Percentiles rank a stretch among this genome's conserved stretches.
Conservation (phyloP, 2,113 vertebrate genomes). For the Myotis davidii region DNA sequence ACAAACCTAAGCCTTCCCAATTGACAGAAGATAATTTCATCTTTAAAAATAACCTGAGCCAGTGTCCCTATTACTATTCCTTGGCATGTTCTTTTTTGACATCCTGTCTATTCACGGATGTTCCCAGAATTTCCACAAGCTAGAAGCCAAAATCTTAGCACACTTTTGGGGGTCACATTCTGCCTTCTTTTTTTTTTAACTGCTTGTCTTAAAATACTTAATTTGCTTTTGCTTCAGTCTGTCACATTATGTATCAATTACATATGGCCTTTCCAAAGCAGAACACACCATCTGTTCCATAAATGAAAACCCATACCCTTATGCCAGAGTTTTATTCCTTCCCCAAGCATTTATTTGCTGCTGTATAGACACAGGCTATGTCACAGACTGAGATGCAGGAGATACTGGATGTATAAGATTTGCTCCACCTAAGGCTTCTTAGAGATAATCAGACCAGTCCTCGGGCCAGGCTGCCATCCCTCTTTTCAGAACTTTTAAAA, state of each 20-base stretch:
- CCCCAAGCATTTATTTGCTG: conserved; percentile 76
- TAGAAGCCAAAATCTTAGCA: conserved; percentile 52
- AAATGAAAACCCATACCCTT: conserved; percentile 75
- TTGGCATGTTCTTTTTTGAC: conserved; percentile 18
- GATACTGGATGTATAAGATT: background rate
- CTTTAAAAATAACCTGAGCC: conserved; percentile 42
- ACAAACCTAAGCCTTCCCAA: background rate
- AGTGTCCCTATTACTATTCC: conserved; percentile 1
- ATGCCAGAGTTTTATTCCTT: conserved; percentile 71
- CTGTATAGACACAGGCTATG: conserved; percentile 57
- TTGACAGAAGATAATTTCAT: conserved; percentile 12
- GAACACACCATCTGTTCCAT: conserved; percentile 77
- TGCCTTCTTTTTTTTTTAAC: conserved; percentile 70
- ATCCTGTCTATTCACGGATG: conserved; percentile 1
- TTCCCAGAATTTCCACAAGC: conserved; percentile 2
- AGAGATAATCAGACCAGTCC: background rate
- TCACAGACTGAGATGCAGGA: conserved; percentile 45
- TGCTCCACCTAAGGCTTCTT: background rate
- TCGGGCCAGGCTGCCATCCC: background rate
- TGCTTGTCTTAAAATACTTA: conserved; percentile 75
- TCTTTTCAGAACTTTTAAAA: conserved; percentile 14
- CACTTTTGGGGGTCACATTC: conserved; percentile 55
- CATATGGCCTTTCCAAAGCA: conserved; percentile 77
- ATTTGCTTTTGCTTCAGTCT: conserved; percentile 78
- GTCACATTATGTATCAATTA: conserved; percentile 78